Conservation (phyloP, 2,113 vertebrate genomes). For the Probosciger aterrimus region DNA sequence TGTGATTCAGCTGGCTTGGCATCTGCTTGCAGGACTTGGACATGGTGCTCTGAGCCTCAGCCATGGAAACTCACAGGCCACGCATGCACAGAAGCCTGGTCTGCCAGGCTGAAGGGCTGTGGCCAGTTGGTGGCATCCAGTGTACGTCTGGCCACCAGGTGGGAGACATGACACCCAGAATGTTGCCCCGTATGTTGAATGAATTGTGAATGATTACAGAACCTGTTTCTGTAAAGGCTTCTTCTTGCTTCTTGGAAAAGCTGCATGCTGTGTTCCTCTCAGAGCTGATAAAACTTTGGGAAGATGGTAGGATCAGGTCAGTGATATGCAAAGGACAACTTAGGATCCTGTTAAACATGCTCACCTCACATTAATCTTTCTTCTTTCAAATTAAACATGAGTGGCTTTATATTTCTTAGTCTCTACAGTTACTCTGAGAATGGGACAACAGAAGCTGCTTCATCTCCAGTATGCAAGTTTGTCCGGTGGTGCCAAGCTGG, state of each 20-base stretch:
- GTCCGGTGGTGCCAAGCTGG: not conserved
- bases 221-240: constrained; percentile 38
- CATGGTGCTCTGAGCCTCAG: not conserved
- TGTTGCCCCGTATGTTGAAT: constrained; percentile 55
- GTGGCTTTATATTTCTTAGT: not conserved
- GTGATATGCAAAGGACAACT: not conserved
- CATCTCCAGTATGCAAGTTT: not conserved
- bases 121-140: constrained; percentile 34
- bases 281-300: not conserved
- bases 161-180: constrained; percentile 48
- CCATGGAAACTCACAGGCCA: not conserved
- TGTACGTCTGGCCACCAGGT: constrained; percentile 55
- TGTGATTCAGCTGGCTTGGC: constrained; percentile 26
- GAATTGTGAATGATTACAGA: constrained; percentile 48
- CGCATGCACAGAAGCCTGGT: not conserved
- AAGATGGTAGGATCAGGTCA: not conserved
- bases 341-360: not conserved
- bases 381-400: not conserved
- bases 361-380: not conserved
- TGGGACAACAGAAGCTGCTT: not conserved
- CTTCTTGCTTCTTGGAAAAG: constrained; percentile 28
- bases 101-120: constrained; percentile 35
- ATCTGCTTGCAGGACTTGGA: constrained; percentile 3
- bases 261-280: not conserved
- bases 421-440: not conserved